Evolutionary conservation across 2,888 invertebrate genomes (phyloP).

Genomic region (Frankliniella fusca): DNA sequence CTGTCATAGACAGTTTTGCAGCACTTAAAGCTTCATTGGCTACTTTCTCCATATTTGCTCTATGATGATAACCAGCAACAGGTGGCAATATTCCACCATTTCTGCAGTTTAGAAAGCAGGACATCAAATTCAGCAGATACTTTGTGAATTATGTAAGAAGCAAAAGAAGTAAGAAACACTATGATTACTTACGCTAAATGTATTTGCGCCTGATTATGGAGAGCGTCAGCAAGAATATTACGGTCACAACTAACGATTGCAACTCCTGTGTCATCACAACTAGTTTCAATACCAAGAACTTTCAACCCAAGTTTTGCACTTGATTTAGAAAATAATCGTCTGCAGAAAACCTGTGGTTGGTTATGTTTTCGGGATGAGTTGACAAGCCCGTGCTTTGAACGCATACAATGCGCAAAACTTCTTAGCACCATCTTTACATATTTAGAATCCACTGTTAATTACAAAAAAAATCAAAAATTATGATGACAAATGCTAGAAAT

Average conservation of each 20-base stretch:
- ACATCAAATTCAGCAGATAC: constrained; percentile 31
- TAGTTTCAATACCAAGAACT: constrained; percentile 92
- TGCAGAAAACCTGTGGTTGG: too few species aligned
- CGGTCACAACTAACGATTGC: constrained; percentile 74
- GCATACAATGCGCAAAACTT: too few species aligned
- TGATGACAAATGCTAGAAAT: too few species aligned
- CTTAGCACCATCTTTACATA: too few species aligned
- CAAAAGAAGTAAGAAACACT: constrained; percentile 34
- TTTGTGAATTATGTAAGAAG: constrained; percentile 32
- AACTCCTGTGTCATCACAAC: constrained; percentile 95
- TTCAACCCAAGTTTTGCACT: constrained; percentile 36
- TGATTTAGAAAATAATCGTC: too few species aligned
- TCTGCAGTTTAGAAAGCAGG: constrained; percentile 47
- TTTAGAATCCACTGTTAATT: too few species aligned
- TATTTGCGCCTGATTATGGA: constrained; percentile 72
- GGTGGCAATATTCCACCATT: constrained; percentile 88
- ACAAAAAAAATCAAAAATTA: too few species aligned
- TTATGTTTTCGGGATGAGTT: too few species aligned
- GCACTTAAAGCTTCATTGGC: constrained; percentile 61
- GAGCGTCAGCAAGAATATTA: constrained; percentile 70
- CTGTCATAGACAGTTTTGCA: constrained; percentile 52
- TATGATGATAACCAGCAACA: constrained; percentile 76
- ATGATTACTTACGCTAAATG: constrained; percentile 63
- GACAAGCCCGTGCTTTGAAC: too few species aligned
- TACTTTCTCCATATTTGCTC: constrained; percentile 68